Percentiles rank a stretch among this genome's conserved stretches.
phyloP scores from a whole-genome alignment of 2,797 vertebrate species.

The Selene dorsalis region DNA sequence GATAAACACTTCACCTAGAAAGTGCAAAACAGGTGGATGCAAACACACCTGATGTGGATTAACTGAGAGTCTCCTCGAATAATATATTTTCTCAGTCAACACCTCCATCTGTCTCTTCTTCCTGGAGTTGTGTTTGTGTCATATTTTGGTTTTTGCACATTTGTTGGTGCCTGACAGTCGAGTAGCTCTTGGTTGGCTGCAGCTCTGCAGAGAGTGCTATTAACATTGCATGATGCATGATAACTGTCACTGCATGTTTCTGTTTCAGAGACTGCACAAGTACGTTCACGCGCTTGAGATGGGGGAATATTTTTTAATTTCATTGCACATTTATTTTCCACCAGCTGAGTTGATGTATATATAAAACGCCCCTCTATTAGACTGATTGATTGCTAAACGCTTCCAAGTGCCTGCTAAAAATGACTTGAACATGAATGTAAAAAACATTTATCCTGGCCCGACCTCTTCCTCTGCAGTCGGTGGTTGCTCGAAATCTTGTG shows the following conservation, averaged over 20 bases:
- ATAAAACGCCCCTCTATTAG: conserved; percentile 15
- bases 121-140: neutral
- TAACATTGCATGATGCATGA: conserved; percentile 11
- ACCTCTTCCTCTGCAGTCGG: neutral
- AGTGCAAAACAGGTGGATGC: neutral
- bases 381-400: neutral
- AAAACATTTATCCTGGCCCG: conserved; percentile 22
- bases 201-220: conserved; percentile 3
- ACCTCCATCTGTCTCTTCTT: neutral
- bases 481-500: conserved; percentile 1
- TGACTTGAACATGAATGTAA: neutral
- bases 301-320: neutral
- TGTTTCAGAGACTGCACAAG: conserved; percentile 5
- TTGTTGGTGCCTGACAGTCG: neutral
- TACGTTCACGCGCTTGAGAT: neutral
- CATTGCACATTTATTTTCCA: neutral
- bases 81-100: neutral
- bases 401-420: neutral
- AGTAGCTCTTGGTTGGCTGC: conserved; percentile 1
- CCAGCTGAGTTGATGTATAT: neutral
- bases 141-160: neutral
- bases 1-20: neutral
- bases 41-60: neutral
- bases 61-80: neutral
- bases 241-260: conserved; percentile 1